Evolutionary conservation across 2,113 vertebrate genomes (phyloP).

Genomic region (Neolamprologus tretocephalus): DNA sequence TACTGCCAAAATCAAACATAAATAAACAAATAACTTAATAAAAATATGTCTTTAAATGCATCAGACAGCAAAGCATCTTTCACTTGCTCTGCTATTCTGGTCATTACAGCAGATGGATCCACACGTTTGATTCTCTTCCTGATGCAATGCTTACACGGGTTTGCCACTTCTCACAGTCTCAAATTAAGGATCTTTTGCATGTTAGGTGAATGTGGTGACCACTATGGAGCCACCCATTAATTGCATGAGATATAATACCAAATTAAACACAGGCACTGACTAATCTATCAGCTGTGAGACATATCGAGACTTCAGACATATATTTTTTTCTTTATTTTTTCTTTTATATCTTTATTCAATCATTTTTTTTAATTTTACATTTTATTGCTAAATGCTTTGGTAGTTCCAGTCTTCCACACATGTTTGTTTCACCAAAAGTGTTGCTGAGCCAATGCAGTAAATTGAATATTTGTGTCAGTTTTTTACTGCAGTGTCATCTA

Average conservation of each 20-base stretch:
- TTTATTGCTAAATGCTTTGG: not conserved
- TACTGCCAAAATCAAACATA: not conserved
- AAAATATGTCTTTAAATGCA: not conserved
- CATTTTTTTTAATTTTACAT: accelerated
- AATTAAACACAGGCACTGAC: not conserved
- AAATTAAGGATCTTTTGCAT: not conserved
- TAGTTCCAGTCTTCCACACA: not conserved
- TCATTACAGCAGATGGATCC: not conserved
- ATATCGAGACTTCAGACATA: accelerated
- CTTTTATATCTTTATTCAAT: not conserved
- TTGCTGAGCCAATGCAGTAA: not conserved
- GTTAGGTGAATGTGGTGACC: not conserved
- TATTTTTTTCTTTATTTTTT: not conserved
- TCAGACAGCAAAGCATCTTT: not conserved
- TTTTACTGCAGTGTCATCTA: not conserved
- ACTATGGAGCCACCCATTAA: not conserved
- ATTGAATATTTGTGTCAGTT: not conserved
- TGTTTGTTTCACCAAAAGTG: not conserved
- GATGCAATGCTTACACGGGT: not conserved
- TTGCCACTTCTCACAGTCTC: accelerated
- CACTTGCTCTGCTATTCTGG: accelerated
- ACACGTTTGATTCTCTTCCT: not conserved
- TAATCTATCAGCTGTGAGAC: not conserved
- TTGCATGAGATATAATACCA: not conserved
- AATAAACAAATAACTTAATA: not conserved